Conservation (phyloP, 1,140 invertebrate species). For the Tetramorium simillimum region DNA sequence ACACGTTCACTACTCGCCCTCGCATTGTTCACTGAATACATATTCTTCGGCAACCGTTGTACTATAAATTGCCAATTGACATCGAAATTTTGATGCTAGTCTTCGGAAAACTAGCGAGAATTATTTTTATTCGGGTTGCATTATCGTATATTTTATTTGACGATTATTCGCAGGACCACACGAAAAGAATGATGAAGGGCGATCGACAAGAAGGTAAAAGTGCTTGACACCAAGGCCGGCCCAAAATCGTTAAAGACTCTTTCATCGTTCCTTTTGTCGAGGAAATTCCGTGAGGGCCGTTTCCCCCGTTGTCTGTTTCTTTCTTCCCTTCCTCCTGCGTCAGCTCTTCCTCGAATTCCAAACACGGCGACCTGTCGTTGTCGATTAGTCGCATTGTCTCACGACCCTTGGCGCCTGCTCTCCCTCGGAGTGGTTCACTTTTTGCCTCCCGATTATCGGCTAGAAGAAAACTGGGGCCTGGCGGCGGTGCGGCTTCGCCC, state of each 20-base stretch:
- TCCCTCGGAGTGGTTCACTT: constrained; percentile 47
- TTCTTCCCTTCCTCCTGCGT: neutral
- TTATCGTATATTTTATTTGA: neutral
- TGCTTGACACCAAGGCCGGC: neutral
- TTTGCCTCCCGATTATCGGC: constrained; percentile 36
- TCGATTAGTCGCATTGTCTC: constrained; percentile 78
- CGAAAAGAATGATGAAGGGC: neutral
- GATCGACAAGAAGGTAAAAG: neutral
- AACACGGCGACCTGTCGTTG: constrained; percentile 64
- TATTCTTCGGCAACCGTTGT: neutral
- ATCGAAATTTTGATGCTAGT: neutral
- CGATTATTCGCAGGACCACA: neutral
- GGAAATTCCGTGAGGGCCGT: neutral
- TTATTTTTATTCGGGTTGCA: neutral
- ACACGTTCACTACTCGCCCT: neutral
- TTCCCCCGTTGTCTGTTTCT: neutral
- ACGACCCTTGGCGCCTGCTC: constrained; percentile 68
- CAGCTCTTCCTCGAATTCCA: constrained; percentile 45
- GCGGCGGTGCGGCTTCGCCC: constrained; percentile 8
- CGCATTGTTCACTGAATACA: constrained; percentile 13
- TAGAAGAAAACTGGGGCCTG: constrained; percentile 28
- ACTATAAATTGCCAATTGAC: neutral
- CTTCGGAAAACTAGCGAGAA: neutral
- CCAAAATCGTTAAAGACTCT: neutral
- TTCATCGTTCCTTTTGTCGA: neutral